Base-by-base conservation (phyloP, 2,797 vertebrate species). In the Picus viridis region DNA sequence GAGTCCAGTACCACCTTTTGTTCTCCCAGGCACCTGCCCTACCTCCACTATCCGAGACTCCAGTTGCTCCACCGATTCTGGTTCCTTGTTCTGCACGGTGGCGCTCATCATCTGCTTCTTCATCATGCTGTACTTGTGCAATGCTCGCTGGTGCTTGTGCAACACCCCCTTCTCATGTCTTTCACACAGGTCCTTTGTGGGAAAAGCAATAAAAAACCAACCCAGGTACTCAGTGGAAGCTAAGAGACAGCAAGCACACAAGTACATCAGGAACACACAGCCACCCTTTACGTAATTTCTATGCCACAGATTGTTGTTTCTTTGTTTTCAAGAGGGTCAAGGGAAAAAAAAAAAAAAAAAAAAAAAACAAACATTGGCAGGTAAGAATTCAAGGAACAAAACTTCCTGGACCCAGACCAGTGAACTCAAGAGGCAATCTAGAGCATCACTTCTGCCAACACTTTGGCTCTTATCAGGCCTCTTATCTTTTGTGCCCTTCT, bases 41-140 rank as follows among this genome's bases (percentile, higher is more conserved):
- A 99, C 99, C 99, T 99, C 99, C 85, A 99, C 97, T 13, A 99
- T 99, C 26, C 99, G 98, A 3, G 99, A 99, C 92, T 99, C 99
- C 90, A 99, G 97, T 92, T 99, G 99, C 96, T 99, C 99, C 95
- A 99, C 98, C 0, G 98, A 98, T 23, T 98, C 98, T 1, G 98
- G 98, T 93, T 99, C 99, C 58, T 98, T 99, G 88, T 98, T 98
- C 96, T 99, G 99, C 54, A 98, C 98, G 0, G 98, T 97, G 29
- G 99, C 98, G 16, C 98, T 99, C 98, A 99, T 98, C 98, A 98
- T 98, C 98, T 99, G 99, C 98, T 97, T 98, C 98, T 98, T 99
- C 99, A 99, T 99, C 97, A 99, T 87, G 32, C 98, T 97, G 94
- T 99, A 99, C 95, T 99, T 99, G 97, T 99, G 99, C 97, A 99